Base-by-base conservation (phyloP, 2,797 vertebrate genomes). In the Acanthurus leucopareius region DNA sequence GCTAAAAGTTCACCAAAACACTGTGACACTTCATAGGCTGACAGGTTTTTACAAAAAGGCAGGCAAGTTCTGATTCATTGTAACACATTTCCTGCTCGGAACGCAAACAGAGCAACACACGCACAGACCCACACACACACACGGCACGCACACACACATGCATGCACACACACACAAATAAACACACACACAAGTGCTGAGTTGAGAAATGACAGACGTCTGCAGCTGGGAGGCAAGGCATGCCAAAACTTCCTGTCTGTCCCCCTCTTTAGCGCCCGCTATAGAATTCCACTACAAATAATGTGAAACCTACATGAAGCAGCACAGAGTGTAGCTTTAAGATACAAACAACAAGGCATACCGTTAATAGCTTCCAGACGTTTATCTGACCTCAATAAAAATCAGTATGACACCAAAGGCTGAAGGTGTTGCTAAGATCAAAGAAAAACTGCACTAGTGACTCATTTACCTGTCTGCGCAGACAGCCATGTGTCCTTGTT, bases 161-260 rank as follows among this genome's bases (percentile, higher is more conserved):
- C 28, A 65, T 42, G 70, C 61, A 77, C 63, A 84, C 63, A 54
- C 13, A 71, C 49, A 82, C 80, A 85, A 64, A 85, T 53, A 89
- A 52, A 89, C 61, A 80, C 67, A 59, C 77, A 86, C 86, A 74
- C 90, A 89, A 89, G 88, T 86, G 92, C 85, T 92, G 91, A 92
- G 80, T 79, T 92, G 94, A 93, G 91, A 91, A 94, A 94, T 93
- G 93, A 95, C 94, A 92, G 91, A 89, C 79, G 80, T 93, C 90
- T 92, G 92, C 92, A 93, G 93, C 93, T 94, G 91, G 84, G 90
- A 88, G 88, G 79, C 65, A 51, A 90, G 78, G 84, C 86, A 86
- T 76, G 89, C 82, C 88, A 85, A 86, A 86, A 83, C 92, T 89
- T 91, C 90, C 89, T 91, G 83, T 91, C 86, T 87, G 84, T 85